A percentile compares a stretch with the other conserved stretches of the same genome.
phyloP scores from a whole-genome alignment of 2,888 invertebrate genomes.

The Augochlorella aurata region DNA sequence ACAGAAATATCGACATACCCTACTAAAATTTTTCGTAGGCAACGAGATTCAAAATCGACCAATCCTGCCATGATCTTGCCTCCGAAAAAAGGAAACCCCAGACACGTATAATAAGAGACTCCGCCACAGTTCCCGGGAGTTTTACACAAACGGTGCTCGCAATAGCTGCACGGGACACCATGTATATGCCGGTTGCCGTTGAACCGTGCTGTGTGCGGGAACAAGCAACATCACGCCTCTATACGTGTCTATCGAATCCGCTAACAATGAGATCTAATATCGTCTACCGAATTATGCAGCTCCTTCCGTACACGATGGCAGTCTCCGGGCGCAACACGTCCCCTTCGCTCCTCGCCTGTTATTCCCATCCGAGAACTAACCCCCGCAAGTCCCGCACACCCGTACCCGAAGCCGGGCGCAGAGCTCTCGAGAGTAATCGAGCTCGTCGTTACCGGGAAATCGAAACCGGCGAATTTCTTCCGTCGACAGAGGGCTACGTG shows the following conservation, averaged over 20 bases:
- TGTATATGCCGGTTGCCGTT: conserved; percentile 8
- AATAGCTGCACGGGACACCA: background rate
- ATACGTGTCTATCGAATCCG: conserved; percentile 59
- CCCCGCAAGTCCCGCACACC: background rate
- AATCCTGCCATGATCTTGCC: too few species aligned
- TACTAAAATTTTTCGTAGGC: too few species aligned
- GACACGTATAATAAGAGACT: too few species aligned
- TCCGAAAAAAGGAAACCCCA: too few species aligned
- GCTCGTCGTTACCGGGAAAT: conserved; percentile 61
- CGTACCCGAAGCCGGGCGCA: background rate
- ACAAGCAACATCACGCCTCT: conserved; percentile 24
- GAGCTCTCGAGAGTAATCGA: conserved; percentile 57
- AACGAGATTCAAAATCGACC: too few species aligned
- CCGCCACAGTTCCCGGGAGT: background rate
- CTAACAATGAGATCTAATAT: conserved; percentile 71
- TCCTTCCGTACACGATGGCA: conserved; percentile 37
- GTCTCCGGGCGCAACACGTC: conserved; percentile 16
- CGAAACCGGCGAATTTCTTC: conserved; percentile 62
- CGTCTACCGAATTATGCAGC: conserved; percentile 68
- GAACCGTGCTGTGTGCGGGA: background rate
- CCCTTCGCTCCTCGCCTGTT: background rate
- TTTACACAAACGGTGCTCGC: background rate
- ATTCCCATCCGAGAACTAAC: background rate
- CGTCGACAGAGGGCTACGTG: conserved; percentile 27
- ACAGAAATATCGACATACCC: too few species aligned